Percentiles rank a stretch among this genome's conserved stretches.
phyloP scores from a whole-genome alignment of 2,113 vertebrate species.

The Brienomyrus longianalis region DNA sequence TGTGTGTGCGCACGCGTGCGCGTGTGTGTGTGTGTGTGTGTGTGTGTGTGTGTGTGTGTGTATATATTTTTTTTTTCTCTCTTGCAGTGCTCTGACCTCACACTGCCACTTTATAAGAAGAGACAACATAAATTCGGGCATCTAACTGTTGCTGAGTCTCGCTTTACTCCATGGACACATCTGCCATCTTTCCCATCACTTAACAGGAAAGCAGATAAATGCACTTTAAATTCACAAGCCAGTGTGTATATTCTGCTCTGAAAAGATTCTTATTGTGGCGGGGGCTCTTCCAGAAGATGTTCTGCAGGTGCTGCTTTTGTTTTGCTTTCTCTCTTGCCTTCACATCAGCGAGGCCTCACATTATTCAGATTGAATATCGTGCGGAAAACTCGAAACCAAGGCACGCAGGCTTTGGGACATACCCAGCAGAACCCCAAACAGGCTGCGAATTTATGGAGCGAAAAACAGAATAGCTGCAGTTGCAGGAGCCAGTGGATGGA shows the following conservation, averaged over 20 bases:
- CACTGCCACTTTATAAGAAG: background rate
- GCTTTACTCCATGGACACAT: background rate
- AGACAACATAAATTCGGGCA: background rate
- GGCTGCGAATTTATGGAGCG: background rate
- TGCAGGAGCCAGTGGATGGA: background rate
- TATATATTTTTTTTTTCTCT: no score
- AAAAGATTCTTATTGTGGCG: background rate
- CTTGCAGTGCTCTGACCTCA: background rate
- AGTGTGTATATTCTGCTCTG: background rate
- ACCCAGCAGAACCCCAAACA: background rate
- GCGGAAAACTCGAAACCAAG: background rate
- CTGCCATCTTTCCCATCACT: background rate
- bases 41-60: no score
- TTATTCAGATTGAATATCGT: background rate
- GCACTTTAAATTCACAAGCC: background rate
- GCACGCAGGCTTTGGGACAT: background rate
- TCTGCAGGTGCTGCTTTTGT: background rate
- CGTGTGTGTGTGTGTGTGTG: no score
- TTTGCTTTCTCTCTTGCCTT: background rate
- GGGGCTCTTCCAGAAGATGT: background rate
- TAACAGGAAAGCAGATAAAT: no score
- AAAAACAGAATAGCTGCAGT: background rate
- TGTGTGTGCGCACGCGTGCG: background rate
- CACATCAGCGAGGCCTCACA: background rate
- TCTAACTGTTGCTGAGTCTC: background rate